Base-by-base conservation (phyloP, 2,888 invertebrate species). In the Gonocerus acuteangulatus region DNA sequence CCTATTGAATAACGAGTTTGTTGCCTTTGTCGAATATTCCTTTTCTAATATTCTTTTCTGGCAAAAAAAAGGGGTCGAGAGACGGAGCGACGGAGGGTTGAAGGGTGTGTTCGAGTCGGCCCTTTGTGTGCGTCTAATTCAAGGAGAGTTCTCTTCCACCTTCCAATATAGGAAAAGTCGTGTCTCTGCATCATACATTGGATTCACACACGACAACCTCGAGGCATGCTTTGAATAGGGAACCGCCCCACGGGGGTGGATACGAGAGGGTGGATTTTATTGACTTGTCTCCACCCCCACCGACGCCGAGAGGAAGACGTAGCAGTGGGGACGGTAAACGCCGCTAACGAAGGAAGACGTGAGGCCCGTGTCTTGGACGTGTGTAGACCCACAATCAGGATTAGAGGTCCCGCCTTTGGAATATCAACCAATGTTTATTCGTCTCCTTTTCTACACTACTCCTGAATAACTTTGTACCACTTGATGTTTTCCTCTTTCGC, bases 161-260 rank as follows among this genome's bases (percentile, higher is more conserved):
- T 39, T n/a, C 39, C 39, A 51, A 51, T 51, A 51, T 51, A 51
- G 51, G 32, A 51, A 34, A 51, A 51, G 51, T 51, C 51, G 36
- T 36, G 51, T n/a, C 36, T 11, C n/a, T n/a, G 21, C 21, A 39
- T 34, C 51, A 51, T 51, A 51, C 51, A 51, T 51, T 34, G 51
- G 36, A 39, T 39, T 39, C n/a, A 6, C 39, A 27, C 27, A 27
- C 27, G 9, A 27, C 4, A 27, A 4, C 27, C 27, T 27, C 34
- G 51, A 34, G 22, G 34, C 51, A 23, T 51, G 51, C 51, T 32
- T 51, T 18, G 51, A 51, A 51, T 51, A 48, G 23, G 48, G 32
- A 27, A 27, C 4, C 27, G 27, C 27, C 27, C 9, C 9, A 6
- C 9, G 51, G 34, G 19, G 32, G 34, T 19, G 48, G 9, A 27